A percentile compares a stretch with the other conserved stretches of the same genome.
Conservation (phyloP, 2,888 invertebrate species). For the Troides aeacus region DNA sequence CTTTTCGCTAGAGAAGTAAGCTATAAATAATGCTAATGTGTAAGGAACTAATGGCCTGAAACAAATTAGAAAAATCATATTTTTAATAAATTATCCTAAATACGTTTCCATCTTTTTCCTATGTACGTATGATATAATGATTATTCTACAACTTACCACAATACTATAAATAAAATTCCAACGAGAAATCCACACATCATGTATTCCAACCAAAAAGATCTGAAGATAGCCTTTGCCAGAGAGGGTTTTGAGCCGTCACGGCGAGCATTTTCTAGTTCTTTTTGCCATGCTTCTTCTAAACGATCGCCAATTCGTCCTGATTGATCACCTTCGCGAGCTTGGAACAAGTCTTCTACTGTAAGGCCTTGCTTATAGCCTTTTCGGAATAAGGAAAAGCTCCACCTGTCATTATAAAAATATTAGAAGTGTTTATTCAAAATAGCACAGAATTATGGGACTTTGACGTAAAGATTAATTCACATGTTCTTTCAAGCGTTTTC, state of each 20-base stretch:
- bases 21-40: conserved; percentile 81
- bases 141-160: conserved; percentile 71
- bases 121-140: background rate
- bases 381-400: conserved; percentile 83
- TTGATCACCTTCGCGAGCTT: conserved; percentile 80
- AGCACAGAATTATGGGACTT: no score
- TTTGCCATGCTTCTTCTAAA: conserved; percentile 83
- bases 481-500: no score
- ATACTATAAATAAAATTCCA: conserved; percentile 77
- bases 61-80: conserved; percentile 36
- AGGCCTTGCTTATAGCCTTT: conserved; percentile 83
- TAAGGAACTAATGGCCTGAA: conserved; percentile 82
- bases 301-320: conserved; percentile 84
- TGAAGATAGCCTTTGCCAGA: conserved; percentile 79
- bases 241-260: conserved; percentile 78
- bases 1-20: conserved; percentile 80
- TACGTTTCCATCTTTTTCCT: background rate
- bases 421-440: background rate
- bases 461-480: no score
- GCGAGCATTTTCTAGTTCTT: conserved; percentile 75
- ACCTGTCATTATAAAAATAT: conserved; percentile 71
- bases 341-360: conserved; percentile 83
- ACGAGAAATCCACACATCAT: conserved; percentile 80
- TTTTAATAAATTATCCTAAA: background rate
- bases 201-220: conserved; percentile 82